Conservation (phyloP, 2,797 vertebrate species). For the Prionace glauca region DNA sequence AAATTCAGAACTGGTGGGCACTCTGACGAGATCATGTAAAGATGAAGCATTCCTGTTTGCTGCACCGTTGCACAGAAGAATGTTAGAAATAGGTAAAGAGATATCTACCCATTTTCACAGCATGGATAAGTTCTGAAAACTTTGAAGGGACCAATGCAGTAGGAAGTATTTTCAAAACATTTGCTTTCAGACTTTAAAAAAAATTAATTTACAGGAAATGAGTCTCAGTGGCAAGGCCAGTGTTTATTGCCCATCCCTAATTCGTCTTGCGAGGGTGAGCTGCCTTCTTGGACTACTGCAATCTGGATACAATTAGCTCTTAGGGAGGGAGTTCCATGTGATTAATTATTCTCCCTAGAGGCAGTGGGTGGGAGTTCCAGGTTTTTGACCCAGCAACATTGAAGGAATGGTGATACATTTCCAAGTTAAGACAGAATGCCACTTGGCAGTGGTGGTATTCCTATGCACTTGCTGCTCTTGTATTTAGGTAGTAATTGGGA, state of each 20-base stretch:
- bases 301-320: neutral
- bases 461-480: neutral
- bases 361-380: neutral
- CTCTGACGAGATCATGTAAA: constrained; percentile 84
- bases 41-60: constrained; percentile 82
- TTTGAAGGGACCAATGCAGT: neutral
- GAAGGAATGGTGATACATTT: neutral
- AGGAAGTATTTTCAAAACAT: neutral
- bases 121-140: neutral
- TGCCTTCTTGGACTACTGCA: neutral
- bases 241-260: neutral
- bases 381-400: neutral
- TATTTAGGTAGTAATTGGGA: neutral
- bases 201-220: neutral
- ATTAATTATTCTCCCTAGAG: neutral
- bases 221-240: neutral
- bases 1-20: constrained; percentile 84
- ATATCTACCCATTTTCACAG: neutral
- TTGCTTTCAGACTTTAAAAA: neutral
- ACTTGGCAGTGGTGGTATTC: neutral
- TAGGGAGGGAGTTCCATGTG: neutral
- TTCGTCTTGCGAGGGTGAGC: neutral
- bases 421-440: neutral
- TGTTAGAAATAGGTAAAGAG: constrained; percentile 77
- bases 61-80: constrained; percentile 70